These are phyloP conservation scores for Caranx ignobilis DNA, from an alignment of 2,113 vertebrate species.

Conservation along the genomic window DNA sequence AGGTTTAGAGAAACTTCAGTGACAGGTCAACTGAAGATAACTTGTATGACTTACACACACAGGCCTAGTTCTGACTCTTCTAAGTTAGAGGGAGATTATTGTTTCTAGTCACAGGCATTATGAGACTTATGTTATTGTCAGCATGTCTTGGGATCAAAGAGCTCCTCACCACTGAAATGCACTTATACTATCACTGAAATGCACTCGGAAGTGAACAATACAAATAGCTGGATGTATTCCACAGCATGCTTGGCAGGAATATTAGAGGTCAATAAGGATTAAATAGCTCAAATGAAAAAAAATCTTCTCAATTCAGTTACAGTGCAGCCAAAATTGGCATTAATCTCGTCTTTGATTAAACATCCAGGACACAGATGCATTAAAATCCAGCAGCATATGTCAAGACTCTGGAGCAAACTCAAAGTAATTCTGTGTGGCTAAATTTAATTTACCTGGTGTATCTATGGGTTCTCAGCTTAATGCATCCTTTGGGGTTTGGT, in stretches of 20 bases:
- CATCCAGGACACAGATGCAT: slow-evolving; percentile 19
- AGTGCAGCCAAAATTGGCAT: slow-evolving; percentile 35
- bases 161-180: slow-evolving; percentile 32
- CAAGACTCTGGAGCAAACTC: slow-evolving; percentile 14
- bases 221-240: slow-evolving; percentile 49
- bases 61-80: not conserved
- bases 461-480: not conserved
- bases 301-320: slow-evolving; percentile 48
- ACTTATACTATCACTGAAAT: slow-evolving; percentile 51
- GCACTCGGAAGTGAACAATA: slow-evolving; percentile 60
- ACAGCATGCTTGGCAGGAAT: slow-evolving; percentile 35
- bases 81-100: not conserved
- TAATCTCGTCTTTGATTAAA: slow-evolving; percentile 27
- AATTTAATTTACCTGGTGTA: slow-evolving; percentile 47
- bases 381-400: slow-evolving; percentile 31
- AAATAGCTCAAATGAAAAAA: slow-evolving; percentile 50
- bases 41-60: not conserved
- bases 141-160: slow-evolving; percentile 43
- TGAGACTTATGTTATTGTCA: slow-evolving; percentile 27
- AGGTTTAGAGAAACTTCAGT: not conserved
- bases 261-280: slow-evolving; percentile 66
- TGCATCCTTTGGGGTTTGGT: slow-evolving; percentile 3
- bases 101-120: slow-evolving; percentile 1
- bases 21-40: not conserved
- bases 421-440: not conserved